phyloP scores from a whole-genome alignment of 2,888 invertebrate genomes.

The Onthophagus sagittarius region DNA sequence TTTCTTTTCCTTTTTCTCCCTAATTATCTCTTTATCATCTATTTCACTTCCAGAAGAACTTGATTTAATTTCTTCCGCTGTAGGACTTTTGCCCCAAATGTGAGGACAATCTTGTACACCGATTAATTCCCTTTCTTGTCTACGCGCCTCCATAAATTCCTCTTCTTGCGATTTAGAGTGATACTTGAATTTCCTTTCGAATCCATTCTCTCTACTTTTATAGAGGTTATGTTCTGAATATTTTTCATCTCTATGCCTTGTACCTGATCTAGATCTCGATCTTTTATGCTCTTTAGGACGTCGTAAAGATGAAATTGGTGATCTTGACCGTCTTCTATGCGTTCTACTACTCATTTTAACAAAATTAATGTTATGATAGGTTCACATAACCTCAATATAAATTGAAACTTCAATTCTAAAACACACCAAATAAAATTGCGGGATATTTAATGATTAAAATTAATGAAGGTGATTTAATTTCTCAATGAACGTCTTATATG shows the following conservation, averaged over 20 bases:
- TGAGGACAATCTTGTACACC: slow-evolving; percentile 65
- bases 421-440: too few species aligned
- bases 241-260: background rate
- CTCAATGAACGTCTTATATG: too few species aligned
- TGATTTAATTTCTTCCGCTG: slow-evolving; percentile 57
- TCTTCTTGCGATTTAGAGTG: slow-evolving; percentile 50
- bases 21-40: slow-evolving; percentile 30
- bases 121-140: slow-evolving; percentile 71
- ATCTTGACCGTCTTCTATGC: background rate
- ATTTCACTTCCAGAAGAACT: slow-evolving; percentile 44
- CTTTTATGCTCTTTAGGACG: background rate
- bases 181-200: background rate
- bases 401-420: background rate
- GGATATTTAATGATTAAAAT: too few species aligned
- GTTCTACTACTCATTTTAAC: background rate
- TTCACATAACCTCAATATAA: background rate
- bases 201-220: background rate
- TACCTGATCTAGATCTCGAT: background rate
- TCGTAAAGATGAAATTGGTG: background rate
- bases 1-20: slow-evolving; percentile 44
- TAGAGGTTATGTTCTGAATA: background rate
- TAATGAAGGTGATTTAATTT: too few species aligned
- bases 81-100: slow-evolving; percentile 75
- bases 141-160: slow-evolving; percentile 65
- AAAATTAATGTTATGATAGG: background rate